Conservation (phyloP, 23 tunicate genomes). For the Botrylloides violaceus region DNA sequence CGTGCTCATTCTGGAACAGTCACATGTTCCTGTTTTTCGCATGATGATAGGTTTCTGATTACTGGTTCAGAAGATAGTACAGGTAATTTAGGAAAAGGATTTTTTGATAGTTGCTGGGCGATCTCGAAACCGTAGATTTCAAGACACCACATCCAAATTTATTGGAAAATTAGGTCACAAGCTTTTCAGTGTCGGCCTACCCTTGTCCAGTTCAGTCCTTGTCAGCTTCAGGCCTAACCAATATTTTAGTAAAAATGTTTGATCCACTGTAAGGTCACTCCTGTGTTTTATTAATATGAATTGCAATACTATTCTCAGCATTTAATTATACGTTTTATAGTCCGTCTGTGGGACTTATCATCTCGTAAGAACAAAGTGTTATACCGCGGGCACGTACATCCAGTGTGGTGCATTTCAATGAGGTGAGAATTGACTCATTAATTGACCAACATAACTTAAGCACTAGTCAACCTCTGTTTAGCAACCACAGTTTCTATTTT, state of each 20-base stretch:
- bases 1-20: slow-evolving; percentile 68
- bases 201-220: no score
- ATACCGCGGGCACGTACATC: slow-evolving; percentile 60
- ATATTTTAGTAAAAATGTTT: no score
- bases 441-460: neutral
- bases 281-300: no score
- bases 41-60: slow-evolving; percentile 51
- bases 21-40: slow-evolving; percentile 42
- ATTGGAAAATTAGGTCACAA: no score
- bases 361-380: slow-evolving; percentile 43
- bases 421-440: neutral
- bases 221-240: no score
- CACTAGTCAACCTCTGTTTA: neutral
- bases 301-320: no score
- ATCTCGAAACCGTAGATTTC: no score
- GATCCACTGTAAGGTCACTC: no score
- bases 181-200: no score
- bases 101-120: no score
- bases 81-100: neutral
- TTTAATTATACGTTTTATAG: neutral
- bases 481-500: slow-evolving; percentile 55
- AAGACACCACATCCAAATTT: no score
- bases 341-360: slow-evolving; percentile 67
- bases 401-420: slow-evolving; percentile 32
- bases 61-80: slow-evolving; percentile 69